Evolutionary conservation across 2,888 invertebrate genomes (phyloP).

Genomic region (Linnaemya tessellans): DNA sequence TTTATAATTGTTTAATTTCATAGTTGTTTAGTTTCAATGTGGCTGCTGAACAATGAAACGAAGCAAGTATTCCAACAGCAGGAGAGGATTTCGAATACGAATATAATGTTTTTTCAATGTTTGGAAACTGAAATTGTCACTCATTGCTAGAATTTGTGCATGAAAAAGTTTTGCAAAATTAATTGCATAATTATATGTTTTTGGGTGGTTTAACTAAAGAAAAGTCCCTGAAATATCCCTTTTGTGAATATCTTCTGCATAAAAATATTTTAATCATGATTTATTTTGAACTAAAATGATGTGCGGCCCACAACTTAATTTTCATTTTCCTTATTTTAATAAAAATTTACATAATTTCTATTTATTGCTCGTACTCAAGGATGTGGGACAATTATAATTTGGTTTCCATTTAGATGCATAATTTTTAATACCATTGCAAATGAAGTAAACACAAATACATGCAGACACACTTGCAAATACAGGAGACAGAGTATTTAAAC

Average conservation of each 20-base stretch:
- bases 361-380: conserved; percentile 42
- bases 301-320: neutral
- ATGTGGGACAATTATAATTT: conserved; percentile 46
- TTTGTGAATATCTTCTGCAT: neutral
- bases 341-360: conserved; percentile 34
- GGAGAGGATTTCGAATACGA: no score
- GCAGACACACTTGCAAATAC: neutral
- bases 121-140: no score
- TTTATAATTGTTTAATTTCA: neutral
- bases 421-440: conserved; percentile 16
- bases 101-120: no score
- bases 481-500: conserved; percentile 41
- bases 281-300: neutral
- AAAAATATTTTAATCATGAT: neutral
- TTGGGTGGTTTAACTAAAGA: no score
- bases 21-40: neutral
- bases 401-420: conserved; percentile 51
- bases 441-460: neutral
- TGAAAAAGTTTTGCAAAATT: no score
- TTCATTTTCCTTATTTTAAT: neutral
- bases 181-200: no score
- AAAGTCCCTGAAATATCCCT: neutral
- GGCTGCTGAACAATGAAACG: neutral
- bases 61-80: no score
- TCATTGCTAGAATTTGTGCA: no score